These are phyloP conservation scores for Sternarchorhynchus goeldii DNA, from an alignment of 2,797 vertebrate genomes.

Conservation along the genomic window DNA sequence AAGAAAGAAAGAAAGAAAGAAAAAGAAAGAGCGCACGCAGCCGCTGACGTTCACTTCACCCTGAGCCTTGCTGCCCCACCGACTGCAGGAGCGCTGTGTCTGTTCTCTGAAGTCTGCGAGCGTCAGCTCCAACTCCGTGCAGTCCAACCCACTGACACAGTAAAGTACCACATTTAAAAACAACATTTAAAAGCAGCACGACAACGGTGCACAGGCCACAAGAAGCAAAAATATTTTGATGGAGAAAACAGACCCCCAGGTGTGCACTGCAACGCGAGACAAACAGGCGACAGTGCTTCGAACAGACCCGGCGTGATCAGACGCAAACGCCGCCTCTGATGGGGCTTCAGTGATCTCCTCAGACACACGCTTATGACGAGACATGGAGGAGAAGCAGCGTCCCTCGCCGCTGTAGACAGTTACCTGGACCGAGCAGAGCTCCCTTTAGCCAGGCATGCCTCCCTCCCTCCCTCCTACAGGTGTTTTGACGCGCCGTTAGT, in stretches of 20 bases:
- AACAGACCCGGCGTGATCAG: neutral
- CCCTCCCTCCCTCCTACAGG: neutral
- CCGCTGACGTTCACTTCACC: conserved; percentile 31
- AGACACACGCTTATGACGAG: neutral
- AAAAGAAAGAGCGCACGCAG: conserved; percentile 6
- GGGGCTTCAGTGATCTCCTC: neutral
- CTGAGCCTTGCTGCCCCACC: neutral
- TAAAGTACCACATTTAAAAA: conserved; percentile 10
- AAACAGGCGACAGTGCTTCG: neutral
- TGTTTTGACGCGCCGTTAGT: neutral
- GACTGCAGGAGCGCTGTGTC: conserved; percentile 9
- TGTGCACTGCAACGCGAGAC: neutral
- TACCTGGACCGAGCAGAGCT: neutral
- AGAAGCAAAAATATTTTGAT: neutral
- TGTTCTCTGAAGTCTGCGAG: neutral
- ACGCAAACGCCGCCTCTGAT: neutral
- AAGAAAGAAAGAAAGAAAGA: neutral
- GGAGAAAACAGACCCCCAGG: neutral
- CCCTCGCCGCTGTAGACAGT: neutral
- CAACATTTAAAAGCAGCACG: neutral
- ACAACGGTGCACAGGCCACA: neutral
- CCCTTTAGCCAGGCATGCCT: neutral
- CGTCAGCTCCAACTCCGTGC: neutral
- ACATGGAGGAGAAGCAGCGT: neutral
- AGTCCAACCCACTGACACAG: neutral